Conservation (phyloP, 1,140 invertebrate species). For the Eriocheir sinensis region DNA sequence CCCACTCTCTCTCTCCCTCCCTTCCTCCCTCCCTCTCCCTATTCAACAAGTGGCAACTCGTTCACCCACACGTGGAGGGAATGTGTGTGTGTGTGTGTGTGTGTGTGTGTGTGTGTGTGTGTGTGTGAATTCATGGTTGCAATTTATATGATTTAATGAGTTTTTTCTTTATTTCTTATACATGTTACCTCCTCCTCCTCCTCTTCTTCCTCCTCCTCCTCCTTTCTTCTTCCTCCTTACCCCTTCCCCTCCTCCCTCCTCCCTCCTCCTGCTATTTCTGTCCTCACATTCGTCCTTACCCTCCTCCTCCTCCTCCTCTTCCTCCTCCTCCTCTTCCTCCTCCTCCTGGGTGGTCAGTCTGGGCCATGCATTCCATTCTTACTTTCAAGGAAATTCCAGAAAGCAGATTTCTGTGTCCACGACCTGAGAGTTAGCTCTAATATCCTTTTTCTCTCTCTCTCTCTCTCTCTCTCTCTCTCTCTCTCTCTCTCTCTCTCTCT, state of each 20-base stretch:
- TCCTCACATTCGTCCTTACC: not conserved
- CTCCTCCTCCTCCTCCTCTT: not conserved
- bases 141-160: too few species aligned
- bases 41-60: not conserved
- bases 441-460: not conserved
- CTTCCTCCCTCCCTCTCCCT: not conserved
- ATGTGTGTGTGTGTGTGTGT: constrained; percentile 17
- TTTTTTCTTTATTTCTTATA: not conserved
- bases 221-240: not conserved
- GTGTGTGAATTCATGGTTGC: too few species aligned
- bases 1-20: not conserved
- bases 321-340: not conserved
- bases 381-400: constrained; percentile 24
- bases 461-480: constrained; percentile 21
- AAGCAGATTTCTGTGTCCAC: not conserved
- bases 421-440: constrained; percentile 13
- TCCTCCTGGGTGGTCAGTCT: constrained; percentile 16
- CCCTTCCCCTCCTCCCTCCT: not conserved
- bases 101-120: constrained; percentile 40
- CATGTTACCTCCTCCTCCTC: not conserved
- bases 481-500: constrained; percentile 22
- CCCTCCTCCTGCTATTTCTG: not conserved
- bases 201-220: not conserved
- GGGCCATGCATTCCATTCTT: constrained; percentile 1
- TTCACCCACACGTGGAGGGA: not conserved